Evolutionary conservation across 2,888 invertebrate species (phyloP).

Genomic region (Conomelus anceps): DNA sequence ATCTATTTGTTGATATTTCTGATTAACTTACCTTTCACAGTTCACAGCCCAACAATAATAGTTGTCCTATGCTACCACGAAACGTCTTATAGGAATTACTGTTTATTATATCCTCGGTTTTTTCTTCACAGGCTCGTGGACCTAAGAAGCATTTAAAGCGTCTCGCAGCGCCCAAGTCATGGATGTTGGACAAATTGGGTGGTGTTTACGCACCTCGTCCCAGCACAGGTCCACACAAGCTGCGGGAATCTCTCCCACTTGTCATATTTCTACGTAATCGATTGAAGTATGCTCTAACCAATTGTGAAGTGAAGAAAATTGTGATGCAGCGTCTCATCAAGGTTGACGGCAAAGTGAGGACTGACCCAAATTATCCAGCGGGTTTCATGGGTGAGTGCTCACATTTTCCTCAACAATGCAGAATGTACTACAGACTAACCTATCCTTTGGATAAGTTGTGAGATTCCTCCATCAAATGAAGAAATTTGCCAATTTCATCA

Average conservation of each 20-base stretch:
- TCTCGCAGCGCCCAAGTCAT: constrained; percentile 97
- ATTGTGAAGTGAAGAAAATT: constrained; percentile 94
- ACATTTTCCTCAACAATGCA: not conserved
- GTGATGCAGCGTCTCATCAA: constrained; percentile 97
- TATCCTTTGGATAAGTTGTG: too few species aligned
- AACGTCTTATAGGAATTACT: too few species aligned
- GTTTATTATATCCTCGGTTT: constrained; percentile 1
- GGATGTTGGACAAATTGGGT: constrained; percentile 99
- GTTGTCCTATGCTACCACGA: too few species aligned
- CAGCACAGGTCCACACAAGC: constrained; percentile 94
- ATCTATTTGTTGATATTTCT: too few species aligned
- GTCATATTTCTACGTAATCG: constrained; percentile 96
- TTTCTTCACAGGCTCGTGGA: constrained; percentile 78
- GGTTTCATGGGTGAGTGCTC: constrained; percentile 92
- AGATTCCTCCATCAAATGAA: too few species aligned
- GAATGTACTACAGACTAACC: too few species aligned
- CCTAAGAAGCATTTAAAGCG: constrained; percentile 99
- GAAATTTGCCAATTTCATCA: too few species aligned
- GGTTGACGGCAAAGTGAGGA: constrained; percentile 96
- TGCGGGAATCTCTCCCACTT: constrained; percentile 92
- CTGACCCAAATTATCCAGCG: constrained; percentile 94
- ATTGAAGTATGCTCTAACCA: constrained; percentile 95
- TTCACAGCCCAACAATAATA: too few species aligned
- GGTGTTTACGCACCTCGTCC: constrained; percentile 98
- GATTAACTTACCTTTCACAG: too few species aligned